Conservation (phyloP, 2,888 invertebrate species). For the Protodeltote pygarga region DNA sequence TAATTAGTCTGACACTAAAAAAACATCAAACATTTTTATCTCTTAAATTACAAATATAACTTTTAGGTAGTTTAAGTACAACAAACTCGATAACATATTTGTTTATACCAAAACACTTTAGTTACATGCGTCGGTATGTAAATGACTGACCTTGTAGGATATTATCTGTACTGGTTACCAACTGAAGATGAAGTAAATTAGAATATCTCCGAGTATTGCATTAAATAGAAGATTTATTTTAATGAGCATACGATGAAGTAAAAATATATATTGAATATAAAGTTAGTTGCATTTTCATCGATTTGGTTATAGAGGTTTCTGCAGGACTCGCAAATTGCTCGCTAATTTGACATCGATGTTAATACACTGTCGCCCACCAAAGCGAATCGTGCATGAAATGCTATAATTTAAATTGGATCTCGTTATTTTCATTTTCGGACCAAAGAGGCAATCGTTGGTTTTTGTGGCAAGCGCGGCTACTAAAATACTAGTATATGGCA, state of each 20-base stretch:
- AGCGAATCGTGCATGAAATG: constrained; percentile 8
- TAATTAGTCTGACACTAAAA: constrained; percentile 16
- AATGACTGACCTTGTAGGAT: constrained; percentile 34
- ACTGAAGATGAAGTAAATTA: constrained; percentile 60
- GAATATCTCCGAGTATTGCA: constrained; percentile 58
- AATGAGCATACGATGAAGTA: constrained; percentile 59
- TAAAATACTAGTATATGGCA: no score
- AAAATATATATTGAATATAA: constrained; percentile 58
- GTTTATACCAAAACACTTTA: constrained; percentile 20
- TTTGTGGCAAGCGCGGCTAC: no score
- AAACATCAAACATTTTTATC: constrained; percentile 34
- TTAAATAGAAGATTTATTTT: constrained; percentile 63
- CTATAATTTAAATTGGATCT: constrained; percentile 11
- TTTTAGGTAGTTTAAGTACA: no score
- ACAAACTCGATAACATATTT: constrained; percentile 15
- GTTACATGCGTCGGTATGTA: constrained; percentile 23
- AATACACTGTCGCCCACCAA: constrained; percentile 17
- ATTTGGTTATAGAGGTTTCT: constrained; percentile 55
- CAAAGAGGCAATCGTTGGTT: no score
- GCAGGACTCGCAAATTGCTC: constrained; percentile 48
- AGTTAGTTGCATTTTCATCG: constrained; percentile 68
- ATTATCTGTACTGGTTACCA: constrained; percentile 44
- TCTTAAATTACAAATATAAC: constrained; percentile 9
- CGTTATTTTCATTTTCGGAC: neutral
- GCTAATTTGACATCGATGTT: constrained; percentile 51